phyloP scores from a whole-genome alignment of 1,140 invertebrate species.

The Anastrepha obliqua region DNA sequence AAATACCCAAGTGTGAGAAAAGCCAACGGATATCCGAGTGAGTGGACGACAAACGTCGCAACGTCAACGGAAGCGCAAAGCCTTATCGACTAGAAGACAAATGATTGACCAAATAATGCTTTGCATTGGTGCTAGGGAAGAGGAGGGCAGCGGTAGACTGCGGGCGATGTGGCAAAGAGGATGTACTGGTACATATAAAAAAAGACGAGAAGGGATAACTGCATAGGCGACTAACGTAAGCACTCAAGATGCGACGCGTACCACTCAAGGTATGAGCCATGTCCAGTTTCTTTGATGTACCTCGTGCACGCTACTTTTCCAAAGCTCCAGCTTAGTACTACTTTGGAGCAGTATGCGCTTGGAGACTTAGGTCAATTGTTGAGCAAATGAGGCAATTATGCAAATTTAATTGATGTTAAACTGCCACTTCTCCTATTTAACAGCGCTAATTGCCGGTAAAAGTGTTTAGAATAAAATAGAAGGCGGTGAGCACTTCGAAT shows the following conservation, averaged over 20 bases:
- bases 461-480: no score
- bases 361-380: background rate
- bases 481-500: no score
- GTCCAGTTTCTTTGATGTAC: no score
- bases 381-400: background rate
- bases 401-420: no score
- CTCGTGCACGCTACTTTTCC: background rate
- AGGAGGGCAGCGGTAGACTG: no score
- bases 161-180: background rate
- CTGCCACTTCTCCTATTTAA: no score
- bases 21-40: conserved; percentile 39
- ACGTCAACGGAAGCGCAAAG: conserved; percentile 24
- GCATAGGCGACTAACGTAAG: no score
- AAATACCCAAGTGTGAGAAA: conserved; percentile 14
- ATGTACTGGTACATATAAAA: background rate
- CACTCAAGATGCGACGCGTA: no score
- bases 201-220: no score
- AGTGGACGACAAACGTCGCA: background rate
- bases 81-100: conserved; percentile 34
- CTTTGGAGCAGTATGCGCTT: background rate
- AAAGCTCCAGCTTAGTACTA: background rate
- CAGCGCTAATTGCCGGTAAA: no score
- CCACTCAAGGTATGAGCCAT: no score
- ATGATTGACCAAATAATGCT: conserved; percentile 27
- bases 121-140: no score